phyloP scores from a whole-genome alignment of 2,113 vertebrate species.

The Ornithorhynchus anatinus region DNA sequence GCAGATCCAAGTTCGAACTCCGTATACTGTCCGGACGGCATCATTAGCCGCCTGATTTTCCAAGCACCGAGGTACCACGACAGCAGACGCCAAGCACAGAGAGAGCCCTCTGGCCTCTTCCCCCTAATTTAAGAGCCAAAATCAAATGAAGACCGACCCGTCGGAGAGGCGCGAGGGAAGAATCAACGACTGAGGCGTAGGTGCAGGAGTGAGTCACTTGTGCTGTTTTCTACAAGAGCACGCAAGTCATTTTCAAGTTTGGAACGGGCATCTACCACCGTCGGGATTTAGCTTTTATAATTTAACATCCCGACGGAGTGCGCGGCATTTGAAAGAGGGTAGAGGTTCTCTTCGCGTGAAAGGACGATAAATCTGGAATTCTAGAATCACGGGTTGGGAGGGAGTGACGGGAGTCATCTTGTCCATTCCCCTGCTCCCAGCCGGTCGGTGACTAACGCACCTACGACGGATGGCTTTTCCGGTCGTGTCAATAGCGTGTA shows the following conservation, averaged over 20 bases:
- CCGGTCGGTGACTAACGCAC: too few species aligned
- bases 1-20: too few species aligned
- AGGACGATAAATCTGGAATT: too few species aligned
- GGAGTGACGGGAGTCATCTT: too few species aligned
- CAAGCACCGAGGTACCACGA: not conserved
- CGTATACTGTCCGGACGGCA: too few species aligned
- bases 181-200: not conserved
- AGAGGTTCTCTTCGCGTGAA: too few species aligned
- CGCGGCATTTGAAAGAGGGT: too few species aligned
- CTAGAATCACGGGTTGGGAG: too few species aligned
- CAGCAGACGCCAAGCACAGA: slow-evolving; percentile 3
- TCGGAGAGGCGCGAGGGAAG: not conserved
- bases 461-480: too few species aligned
- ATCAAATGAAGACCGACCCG: not conserved
- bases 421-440: too few species aligned
- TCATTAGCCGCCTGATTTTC: too few species aligned
- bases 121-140: slow-evolving; percentile 4
- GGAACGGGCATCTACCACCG: not conserved
- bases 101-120: not conserved
- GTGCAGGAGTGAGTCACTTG: not conserved
- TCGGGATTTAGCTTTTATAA: slow-evolving; percentile 12
- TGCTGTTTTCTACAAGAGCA: not conserved
- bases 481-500: too few species aligned
- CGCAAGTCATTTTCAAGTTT: not conserved
- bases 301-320: not conserved